A percentile compares a stretch with the other conserved stretches of the same genome.
Conservation (phyloP, 2,797 vertebrate species). For the Hafferia zeledoni region DNA sequence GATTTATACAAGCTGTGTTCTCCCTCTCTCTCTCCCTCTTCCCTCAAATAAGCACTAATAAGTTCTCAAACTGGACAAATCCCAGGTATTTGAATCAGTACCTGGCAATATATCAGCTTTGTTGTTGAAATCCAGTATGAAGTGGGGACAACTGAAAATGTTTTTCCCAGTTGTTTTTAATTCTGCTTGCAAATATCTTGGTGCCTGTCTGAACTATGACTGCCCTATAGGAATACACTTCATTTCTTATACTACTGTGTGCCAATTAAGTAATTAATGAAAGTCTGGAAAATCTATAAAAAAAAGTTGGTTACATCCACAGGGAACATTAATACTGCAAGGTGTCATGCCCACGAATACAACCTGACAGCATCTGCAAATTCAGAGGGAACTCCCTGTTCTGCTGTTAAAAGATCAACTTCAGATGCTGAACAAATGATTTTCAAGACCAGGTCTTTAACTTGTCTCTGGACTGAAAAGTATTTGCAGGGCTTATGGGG, state of each 20-base stretch:
- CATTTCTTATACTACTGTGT: neutral
- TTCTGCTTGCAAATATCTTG: neutral
- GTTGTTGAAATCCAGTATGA: neutral
- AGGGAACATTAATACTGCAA: neutral
- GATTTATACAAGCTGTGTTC: slow-evolving; percentile 38
- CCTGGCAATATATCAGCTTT: neutral
- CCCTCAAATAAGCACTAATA: slow-evolving; percentile 18
- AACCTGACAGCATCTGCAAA: neutral
- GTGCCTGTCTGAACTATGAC: neutral
- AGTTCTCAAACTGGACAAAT: slow-evolving; percentile 45
- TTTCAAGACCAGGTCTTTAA: slow-evolving; percentile 16
- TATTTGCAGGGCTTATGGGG: neutral
- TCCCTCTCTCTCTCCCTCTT: neutral
- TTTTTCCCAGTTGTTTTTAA: neutral
- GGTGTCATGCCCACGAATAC: slow-evolving; percentile 15
- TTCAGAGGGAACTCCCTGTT: neutral
- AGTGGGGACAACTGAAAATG: neutral
- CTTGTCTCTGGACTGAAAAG: neutral
- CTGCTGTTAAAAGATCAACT: neutral
- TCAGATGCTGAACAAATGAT: neutral
- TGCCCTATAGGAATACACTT: slow-evolving; percentile 7
- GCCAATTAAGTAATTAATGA: slow-evolving; percentile 16
- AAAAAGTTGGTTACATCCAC: slow-evolving; percentile 1
- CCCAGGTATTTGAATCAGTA: slow-evolving; percentile 17
- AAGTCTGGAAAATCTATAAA: slow-evolving; percentile 9